These are phyloP conservation scores for Microctonus brassicae DNA, from an alignment of 2,888 invertebrate genomes.

Conservation along the genomic window DNA sequence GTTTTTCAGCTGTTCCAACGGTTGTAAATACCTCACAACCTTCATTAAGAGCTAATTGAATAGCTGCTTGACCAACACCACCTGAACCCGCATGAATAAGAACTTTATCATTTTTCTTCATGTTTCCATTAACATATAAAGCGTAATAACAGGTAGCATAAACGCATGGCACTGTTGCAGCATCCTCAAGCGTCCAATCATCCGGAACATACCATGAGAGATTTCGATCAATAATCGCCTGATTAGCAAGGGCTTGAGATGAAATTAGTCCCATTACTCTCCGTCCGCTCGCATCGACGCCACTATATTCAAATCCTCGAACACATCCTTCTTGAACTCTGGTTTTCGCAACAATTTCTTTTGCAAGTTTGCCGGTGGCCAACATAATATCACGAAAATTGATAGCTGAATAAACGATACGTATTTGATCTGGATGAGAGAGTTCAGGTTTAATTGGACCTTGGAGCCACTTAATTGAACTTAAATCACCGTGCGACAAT, in stretches of 20 bases:
- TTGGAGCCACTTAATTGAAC: constrained; percentile 87
- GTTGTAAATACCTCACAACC: constrained; percentile 76
- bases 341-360: constrained; percentile 81
- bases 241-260: constrained; percentile 70
- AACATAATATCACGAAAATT: constrained; percentile 97
- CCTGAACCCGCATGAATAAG: constrained; percentile 71
- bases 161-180: constrained; percentile 77
- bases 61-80: constrained; percentile 80
- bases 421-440: constrained; percentile 62
- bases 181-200: constrained; percentile 76
- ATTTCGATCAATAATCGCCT: constrained; percentile 70
- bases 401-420: constrained; percentile 82
- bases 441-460: constrained; percentile 70
- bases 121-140: constrained; percentile 72
- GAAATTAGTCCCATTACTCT: constrained; percentile 70
- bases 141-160: constrained; percentile 77
- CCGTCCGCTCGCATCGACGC: constrained; percentile 70
- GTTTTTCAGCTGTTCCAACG: constrained; percentile 73
- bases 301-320: constrained; percentile 79
- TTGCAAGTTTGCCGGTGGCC: constrained; percentile 89
- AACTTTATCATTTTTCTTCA: constrained; percentile 69
- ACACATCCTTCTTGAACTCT: constrained; percentile 77
- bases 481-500: constrained; percentile 85
- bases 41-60: constrained; percentile 73
- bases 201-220: constrained; percentile 74